Evolutionary conservation across 92 coral and sea anemone species (phyloP), one percentile per base, ranked within the genome.

Genomic region (Porites evermanni): DNA sequence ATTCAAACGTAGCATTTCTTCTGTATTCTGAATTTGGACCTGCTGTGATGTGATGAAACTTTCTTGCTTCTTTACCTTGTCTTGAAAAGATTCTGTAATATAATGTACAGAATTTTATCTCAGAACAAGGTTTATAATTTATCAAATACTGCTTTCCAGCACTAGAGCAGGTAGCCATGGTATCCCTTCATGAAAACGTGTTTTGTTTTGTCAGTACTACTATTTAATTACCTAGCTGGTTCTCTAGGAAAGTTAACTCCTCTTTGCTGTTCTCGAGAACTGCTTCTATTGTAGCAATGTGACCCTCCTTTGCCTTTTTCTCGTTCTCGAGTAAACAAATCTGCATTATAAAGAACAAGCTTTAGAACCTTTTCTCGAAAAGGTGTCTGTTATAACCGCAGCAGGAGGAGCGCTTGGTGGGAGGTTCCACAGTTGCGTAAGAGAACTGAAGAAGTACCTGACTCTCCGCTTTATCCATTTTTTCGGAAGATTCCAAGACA

Each of bases 21-120:
- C 93, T 14, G 91, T 88, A 78, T 89, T 97, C 74, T 95, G 87
- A 18, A 97, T 70, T 74, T 93, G 92, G 59, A 93, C 91, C 70
- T 94, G 92, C 78, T 89, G 92, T n/a, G 99, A 94, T 4, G 96
- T 90, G 64, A 94, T 93, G 74, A 91, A 86, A 88, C 99, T 93
- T 63, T 96, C 96, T 50, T 89, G 83, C 81, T 96, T 96, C 69
- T 89, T 85, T 69, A 91, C 66, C 44, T 94, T 94, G 65, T 93
- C 94, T 63, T 85, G 92, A 21, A 96, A 89, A 13, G 85, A 69
- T 8, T 80, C 99, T 96, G 74, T 51, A 51, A 79, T 74, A 76
- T 21, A 65, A 71, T 13, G 75, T 12, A 66, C 53, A 71, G 65
- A 53, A 79, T 47, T 38, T 53, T 23, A 19, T 21, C 71, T 38